phyloP scores from a whole-genome alignment of 2,797 vertebrate species.

The Sebastes trivittatus region DNA sequence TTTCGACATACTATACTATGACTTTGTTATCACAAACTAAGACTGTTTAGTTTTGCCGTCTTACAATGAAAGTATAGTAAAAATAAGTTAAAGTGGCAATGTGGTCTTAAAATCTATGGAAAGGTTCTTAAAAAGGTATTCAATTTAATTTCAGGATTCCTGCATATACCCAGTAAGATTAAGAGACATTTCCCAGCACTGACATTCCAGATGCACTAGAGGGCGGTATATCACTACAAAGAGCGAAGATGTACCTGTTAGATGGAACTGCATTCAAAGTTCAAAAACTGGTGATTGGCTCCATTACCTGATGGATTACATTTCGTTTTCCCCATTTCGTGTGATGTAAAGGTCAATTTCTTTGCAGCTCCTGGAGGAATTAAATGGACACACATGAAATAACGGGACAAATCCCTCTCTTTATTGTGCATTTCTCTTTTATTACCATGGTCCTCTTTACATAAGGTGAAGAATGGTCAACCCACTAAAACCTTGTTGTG shows the following conservation, averaged over 20 bases:
- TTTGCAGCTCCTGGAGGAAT: neutral
- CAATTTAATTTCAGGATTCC: neutral
- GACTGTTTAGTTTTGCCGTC: too few species aligned
- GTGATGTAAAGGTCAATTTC: neutral
- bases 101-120: neutral
- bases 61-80: neutral
- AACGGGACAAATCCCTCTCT: neutral
- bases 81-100: neutral
- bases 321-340: neutral
- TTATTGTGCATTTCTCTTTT: slow-evolving; percentile 69
- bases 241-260: neutral
- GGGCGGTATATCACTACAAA: slow-evolving; percentile 18
- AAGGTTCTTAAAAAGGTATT: neutral
- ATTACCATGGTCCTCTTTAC: slow-evolving; percentile 65
- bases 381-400: slow-evolving; percentile 19
- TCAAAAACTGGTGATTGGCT: neutral
- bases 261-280: neutral
- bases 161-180: neutral
- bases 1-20: neutral
- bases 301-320: too few species aligned
- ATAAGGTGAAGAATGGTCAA: slow-evolving; percentile 52
- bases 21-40: neutral
- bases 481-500: neutral
- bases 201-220: slow-evolving; percentile 21
- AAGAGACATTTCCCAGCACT: slow-evolving; percentile 2